A percentile compares a stretch with the other conserved stretches of the same genome.
phyloP scores from a whole-genome alignment of 1,140 invertebrate species.

The Scaptomyza hsui region DNA sequence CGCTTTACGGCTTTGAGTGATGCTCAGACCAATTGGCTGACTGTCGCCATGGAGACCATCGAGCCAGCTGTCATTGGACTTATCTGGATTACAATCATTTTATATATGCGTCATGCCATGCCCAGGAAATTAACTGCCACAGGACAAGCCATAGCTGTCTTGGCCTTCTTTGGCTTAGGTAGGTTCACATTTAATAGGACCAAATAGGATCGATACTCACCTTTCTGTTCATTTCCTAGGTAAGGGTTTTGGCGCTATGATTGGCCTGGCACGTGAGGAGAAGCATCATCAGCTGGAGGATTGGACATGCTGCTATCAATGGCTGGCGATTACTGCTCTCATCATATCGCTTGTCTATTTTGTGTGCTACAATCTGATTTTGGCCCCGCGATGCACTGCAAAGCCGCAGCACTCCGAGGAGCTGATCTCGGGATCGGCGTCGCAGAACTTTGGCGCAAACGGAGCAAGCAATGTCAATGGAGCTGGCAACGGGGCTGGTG shows the following conservation, averaged over 20 bases:
- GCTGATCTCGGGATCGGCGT: conserved; percentile 84
- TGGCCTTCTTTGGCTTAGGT: conserved; percentile 92
- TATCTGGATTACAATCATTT: conserved; percentile 92
- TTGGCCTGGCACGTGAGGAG: conserved; percentile 85
- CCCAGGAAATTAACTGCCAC: conserved; percentile 92
- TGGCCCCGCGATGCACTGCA: conserved; percentile 89
- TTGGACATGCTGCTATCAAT: conserved; percentile 85
- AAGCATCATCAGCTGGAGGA: conserved; percentile 55
- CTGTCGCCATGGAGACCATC: conserved; percentile 89
- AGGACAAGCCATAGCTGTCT: conserved; percentile 91
- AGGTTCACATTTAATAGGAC: neutral
- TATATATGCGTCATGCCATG: conserved; percentile 92
- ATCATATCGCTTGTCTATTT: conserved; percentile 88
- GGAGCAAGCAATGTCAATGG: conserved; percentile 54
- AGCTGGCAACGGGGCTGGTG: conserved; percentile 52
- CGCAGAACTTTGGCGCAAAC: conserved; percentile 83
- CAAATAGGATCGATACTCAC: neutral
- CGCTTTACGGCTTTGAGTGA: conserved; percentile 90
- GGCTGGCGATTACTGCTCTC: conserved; percentile 87
- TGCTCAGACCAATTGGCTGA: conserved; percentile 86
- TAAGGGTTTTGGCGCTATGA: conserved; percentile 87
- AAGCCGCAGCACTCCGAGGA: conserved; percentile 85
- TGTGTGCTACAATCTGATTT: conserved; percentile 88
- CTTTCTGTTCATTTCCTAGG: conserved; percentile 84
- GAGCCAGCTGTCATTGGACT: conserved; percentile 93